Base-by-base conservation (phyloP, 2,797 vertebrate genomes). In the Alca torda region DNA sequence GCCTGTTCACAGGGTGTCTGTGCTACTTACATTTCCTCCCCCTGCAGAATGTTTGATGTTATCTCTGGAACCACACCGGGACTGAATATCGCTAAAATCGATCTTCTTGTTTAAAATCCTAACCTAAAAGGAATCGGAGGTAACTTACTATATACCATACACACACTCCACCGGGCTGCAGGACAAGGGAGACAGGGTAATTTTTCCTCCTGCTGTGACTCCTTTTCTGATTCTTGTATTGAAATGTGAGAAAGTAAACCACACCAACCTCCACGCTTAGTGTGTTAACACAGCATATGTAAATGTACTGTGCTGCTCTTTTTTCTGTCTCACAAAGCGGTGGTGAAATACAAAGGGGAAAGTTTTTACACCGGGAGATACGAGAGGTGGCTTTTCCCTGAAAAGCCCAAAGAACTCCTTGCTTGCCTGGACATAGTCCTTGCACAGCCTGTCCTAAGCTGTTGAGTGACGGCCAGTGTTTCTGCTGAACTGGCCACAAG, bases 11-110 rank as follows among this genome's bases (percentile, higher is more conserved):
- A 21, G 39, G 70, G 57, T 84, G 73, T 89, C 89, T 87, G 20
- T 46, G 50, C 95, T 98, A 98, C 99, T 99, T 98, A 99, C 99
- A 94, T 99, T 98, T 98, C 99, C 99, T 60, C 99, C 99, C 97
- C 99, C 98, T 72, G 99, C 98, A 72, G 97, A 96, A 96, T 99
- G 98, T 97, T 98, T 98, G 97, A 99, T 97, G 98, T 99, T 99
- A 98, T 99, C 98, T 98, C 99, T 98, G 98, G 99, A 99, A 97
- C 99, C 99, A 98, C 99, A 99, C 95, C 99, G 99, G 95, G 99
- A 98, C 81, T 99, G 98, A 98, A 99, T 96, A 97, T 98, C 98
- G 89, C 98, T 99, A 98, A 98, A 99, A 98, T 99, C 98, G 96
- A 98, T 98, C 98, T 99, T 99, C 97, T 98, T 98, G 98, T 94